Conservation (phyloP, 2,888 invertebrate species). For the Calameuta pallipes region DNA sequence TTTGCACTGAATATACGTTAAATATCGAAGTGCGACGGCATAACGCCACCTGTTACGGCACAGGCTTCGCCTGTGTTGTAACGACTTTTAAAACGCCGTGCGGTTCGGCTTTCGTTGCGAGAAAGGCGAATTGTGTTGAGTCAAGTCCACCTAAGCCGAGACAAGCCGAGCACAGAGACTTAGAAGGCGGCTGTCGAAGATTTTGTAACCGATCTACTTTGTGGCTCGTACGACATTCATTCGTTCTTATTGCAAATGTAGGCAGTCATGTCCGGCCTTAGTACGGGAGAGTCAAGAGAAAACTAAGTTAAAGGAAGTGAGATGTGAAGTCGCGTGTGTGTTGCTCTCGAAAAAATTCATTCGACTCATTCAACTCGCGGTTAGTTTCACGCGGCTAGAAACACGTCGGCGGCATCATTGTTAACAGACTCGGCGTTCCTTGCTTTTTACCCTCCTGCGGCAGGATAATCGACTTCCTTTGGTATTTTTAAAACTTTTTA, state of each 20-base stretch:
- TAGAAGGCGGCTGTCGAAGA: not conserved
- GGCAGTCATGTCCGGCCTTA: not conserved
- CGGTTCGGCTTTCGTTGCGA: conserved; percentile 16
- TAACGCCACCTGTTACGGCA: conserved; percentile 23
- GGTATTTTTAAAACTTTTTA: no score
- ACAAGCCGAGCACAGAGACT: not conserved
- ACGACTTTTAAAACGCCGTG: not conserved
- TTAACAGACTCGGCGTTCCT: not conserved
- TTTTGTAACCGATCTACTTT: not conserved
- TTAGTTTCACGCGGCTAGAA: conserved; percentile 6
- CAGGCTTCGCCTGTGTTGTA: conserved; percentile 10
- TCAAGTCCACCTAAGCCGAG: not conserved
- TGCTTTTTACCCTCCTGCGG: not conserved
- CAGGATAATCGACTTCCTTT: not conserved
- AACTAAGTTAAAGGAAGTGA: not conserved
- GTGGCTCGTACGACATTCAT: not conserved
- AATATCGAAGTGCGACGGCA: not conserved
- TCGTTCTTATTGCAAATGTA: not conserved
- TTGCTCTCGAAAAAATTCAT: not conserved
- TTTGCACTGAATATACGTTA: not conserved
- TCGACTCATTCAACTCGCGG: conserved; percentile 9
- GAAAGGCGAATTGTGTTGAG: conserved; percentile 1
- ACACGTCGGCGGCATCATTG: not conserved
- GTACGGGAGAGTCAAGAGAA: conserved; percentile 1
- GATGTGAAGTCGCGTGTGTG: not conserved